Conservation (phyloP, 2,113 vertebrate genomes). For the Pagrus major region DNA sequence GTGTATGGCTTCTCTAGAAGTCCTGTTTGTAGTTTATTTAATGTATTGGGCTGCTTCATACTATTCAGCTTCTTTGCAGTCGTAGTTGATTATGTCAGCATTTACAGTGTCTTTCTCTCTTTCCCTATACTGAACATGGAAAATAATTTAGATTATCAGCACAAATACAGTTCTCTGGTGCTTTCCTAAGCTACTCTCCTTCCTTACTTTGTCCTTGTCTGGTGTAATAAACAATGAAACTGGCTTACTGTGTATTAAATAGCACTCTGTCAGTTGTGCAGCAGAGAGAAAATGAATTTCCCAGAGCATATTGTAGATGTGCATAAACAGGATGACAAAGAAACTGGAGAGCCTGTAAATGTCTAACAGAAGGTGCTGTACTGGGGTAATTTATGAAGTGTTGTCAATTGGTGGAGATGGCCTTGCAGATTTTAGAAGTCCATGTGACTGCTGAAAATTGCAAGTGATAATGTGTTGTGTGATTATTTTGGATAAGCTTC, state of each 20-base stretch:
- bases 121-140: constrained; percentile 56
- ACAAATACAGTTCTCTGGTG: constrained; percentile 60
- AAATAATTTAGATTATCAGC: constrained; percentile 75
- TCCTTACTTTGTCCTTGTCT: constrained; percentile 62
- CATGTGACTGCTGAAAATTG: constrained; percentile 32
- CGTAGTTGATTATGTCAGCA: constrained; percentile 70
- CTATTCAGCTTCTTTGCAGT: constrained; percentile 56
- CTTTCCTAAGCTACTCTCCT: constrained; percentile 59
- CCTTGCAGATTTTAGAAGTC: constrained; percentile 58
- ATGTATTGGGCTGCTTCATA: constrained; percentile 42
- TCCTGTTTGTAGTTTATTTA: constrained; percentile 8
- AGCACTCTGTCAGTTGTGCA: constrained; percentile 56
- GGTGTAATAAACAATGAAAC: constrained; percentile 60
- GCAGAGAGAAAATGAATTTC: constrained; percentile 60
- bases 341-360: constrained; percentile 58
- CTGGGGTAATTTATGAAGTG: constrained; percentile 63
- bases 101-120: constrained; percentile 60
- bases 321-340: constrained; percentile 66
- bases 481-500: constrained; percentile 24
- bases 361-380: constrained; percentile 59
- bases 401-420: constrained; percentile 41
- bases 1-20: background rate
- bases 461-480: constrained; percentile 21
- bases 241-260: constrained; percentile 60
- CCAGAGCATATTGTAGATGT: constrained; percentile 50